These are phyloP conservation scores for Microcebus griseorufus DNA, from an alignment of 2,113 vertebrate genomes.

Conservation along the genomic window DNA sequence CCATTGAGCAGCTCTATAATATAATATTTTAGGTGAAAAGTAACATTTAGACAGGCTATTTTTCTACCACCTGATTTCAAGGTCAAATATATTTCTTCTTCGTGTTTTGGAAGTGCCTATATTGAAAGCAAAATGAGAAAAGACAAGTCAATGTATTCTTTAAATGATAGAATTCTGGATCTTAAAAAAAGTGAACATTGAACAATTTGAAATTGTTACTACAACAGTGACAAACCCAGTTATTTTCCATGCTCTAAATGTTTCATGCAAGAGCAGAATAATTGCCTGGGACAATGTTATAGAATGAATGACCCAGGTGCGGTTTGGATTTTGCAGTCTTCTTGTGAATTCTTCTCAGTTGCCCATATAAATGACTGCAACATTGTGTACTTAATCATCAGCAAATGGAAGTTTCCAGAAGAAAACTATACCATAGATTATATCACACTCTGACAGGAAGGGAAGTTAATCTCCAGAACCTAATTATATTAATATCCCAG, in stretches of 20 bases:
- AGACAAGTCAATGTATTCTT: conserved; percentile 19
- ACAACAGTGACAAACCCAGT: neutral
- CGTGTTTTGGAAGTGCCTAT: neutral
- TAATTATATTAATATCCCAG: conserved; percentile 60
- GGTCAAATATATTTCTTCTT: conserved; percentile 66
- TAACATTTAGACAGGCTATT: conserved; percentile 28
- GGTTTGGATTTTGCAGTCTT: conserved; percentile 37
- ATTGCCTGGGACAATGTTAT: neutral
- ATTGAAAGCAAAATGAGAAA: conserved; percentile 47
- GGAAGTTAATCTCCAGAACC: conserved; percentile 66
- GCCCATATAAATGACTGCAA: conserved; percentile 57
- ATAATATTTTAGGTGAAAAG: conserved; percentile 24
- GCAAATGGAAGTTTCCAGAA: conserved; percentile 64
- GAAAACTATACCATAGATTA: conserved; percentile 63
- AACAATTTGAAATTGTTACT: conserved; percentile 1
- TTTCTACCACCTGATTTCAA: conserved; percentile 55
- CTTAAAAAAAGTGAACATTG: neutral
- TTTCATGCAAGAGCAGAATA: conserved; percentile 32
- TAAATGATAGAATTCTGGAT: neutral
- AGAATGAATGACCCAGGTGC: neutral
- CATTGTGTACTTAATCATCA: conserved; percentile 65
- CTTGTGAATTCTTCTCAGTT: conserved; percentile 41
- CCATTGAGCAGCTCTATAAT: neutral
- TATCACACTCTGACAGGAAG: conserved; percentile 60
- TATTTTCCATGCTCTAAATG: conserved; percentile 33